Percentiles rank a stretch among this genome's conserved stretches.
Conservation (phyloP, 2,113 vertebrate genomes). For the Malaclemys terrapin region DNA sequence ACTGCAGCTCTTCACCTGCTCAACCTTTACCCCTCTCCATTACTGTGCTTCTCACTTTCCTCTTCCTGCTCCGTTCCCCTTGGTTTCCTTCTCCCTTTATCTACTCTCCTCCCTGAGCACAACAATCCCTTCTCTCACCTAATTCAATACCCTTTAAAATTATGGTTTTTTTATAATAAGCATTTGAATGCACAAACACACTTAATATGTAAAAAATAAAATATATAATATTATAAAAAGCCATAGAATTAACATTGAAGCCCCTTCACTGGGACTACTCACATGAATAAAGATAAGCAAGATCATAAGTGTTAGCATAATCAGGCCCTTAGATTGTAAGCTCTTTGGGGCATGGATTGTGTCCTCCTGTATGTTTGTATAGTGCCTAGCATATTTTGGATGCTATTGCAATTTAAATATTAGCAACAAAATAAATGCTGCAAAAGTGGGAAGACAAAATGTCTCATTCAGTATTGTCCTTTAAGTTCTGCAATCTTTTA, state of each 20-base stretch:
- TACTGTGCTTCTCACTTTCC: background rate
- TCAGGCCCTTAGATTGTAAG: background rate
- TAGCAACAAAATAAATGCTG: constrained; percentile 25
- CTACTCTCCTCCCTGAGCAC: constrained; percentile 1
- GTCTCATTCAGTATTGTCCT: background rate
- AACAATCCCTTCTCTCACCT: background rate
- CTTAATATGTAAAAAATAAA: background rate
- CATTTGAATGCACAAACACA: too few relatives aligned
- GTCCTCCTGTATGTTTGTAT: constrained; percentile 41
- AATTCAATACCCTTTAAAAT: constrained; percentile 13
- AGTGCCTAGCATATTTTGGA: background rate
- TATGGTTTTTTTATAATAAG: background rate
- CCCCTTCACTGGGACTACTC: constrained; percentile 1
- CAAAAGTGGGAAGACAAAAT: background rate
- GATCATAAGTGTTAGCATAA: background rate
- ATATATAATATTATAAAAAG: background rate
- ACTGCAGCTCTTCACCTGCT: background rate
- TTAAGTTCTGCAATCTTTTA: constrained; percentile 52
- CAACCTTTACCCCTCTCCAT: background rate
- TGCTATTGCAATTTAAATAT: constrained; percentile 22
- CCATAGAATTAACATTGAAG: background rate
- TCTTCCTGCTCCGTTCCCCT: background rate
- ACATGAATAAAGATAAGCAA: background rate
- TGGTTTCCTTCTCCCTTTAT: constrained; percentile 9
- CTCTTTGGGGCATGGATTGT: background rate